phyloP scores from a whole-genome alignment of 2,797 vertebrate species.

The Botia kubotai region DNA sequence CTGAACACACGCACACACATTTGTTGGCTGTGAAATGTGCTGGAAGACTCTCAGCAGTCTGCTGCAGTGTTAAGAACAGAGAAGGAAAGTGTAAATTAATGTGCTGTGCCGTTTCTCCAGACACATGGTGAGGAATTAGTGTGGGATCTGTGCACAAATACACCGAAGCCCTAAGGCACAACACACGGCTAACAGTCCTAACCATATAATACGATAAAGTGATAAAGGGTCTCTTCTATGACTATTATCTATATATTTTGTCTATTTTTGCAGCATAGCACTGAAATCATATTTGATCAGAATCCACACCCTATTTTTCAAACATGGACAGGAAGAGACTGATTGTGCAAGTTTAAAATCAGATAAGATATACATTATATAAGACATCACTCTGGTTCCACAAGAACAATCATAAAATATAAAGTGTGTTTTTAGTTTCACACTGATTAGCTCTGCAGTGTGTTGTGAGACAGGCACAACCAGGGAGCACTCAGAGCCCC shows the following conservation, averaged over 20 bases:
- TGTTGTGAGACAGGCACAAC: background rate
- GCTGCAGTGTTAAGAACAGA: constrained; percentile 16
- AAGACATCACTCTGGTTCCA: background rate
- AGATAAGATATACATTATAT: background rate
- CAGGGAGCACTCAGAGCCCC: background rate
- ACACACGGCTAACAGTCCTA: background rate
- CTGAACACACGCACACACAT: background rate
- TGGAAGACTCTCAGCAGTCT: constrained; percentile 20
- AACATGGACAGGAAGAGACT: background rate
- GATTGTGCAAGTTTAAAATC: background rate
- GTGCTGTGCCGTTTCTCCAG: constrained; percentile 17
- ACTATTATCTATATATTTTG: background rate
- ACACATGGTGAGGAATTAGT: constrained; percentile 49
- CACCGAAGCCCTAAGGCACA: constrained; percentile 19
- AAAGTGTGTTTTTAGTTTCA: constrained; percentile 2
- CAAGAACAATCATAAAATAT: background rate
- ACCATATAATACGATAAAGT: background rate
- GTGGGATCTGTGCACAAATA: constrained; percentile 40
- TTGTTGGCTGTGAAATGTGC: constrained; percentile 16
- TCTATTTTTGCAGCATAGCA: background rate
- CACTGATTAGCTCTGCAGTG: background rate
- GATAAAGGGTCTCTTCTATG: background rate
- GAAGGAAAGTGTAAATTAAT: constrained; percentile 47
- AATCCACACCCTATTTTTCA: background rate
- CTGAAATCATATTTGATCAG: background rate